Evolutionary conservation across 64 coral and sea anemone genomes (phyloP), one percentile per base, ranked within the genome.

Genomic region (Porites australiensis): DNA sequence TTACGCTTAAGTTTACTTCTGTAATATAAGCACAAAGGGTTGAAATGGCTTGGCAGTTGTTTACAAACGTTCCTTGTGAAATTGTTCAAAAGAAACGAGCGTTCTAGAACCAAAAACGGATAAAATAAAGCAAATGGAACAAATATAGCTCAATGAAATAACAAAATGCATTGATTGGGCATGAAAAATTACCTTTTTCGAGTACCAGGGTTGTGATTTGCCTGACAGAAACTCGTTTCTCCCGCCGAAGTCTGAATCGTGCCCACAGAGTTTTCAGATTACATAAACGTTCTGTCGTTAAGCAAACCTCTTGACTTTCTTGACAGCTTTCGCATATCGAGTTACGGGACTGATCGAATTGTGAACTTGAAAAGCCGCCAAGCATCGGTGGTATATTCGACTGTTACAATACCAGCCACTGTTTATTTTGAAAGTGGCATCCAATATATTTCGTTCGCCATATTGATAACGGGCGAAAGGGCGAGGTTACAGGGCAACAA

Each of bases 321-420:
- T 84, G 81, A 84, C 81, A 84, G 62, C 44, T 50, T 68, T 1
- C 61, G 47, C 44, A 68, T 84, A 84, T 84, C 81, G 37, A 68
- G 47, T 84, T 48, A 84, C 81, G 69, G 13, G 8, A 46, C 37
- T 66, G 45, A 84, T 64, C 44, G 45, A n/a, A 11, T 16, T 15
- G 50, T 69, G 16, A 49, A 27, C 44, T 51, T 5, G 51, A 44
- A 60, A 58, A 80, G 53, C 77, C 79, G 59, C 79, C 81, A 51
- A 50, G 37, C 21, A 67, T 68, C 61, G 47, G 5, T 45, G 37
- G 81, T 69, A 84, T 37, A 37, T 51, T 84, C 47, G 62, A 51
- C 63, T 69, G 81, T 63, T 65, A 51, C 81, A 69, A 69, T 68
- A 52, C 20, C 18, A 68, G 46, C 81, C 22, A 59, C 21, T 84